Base-by-base conservation (phyloP, 2,797 vertebrate genomes). In the Protonibea diacanthus region DNA sequence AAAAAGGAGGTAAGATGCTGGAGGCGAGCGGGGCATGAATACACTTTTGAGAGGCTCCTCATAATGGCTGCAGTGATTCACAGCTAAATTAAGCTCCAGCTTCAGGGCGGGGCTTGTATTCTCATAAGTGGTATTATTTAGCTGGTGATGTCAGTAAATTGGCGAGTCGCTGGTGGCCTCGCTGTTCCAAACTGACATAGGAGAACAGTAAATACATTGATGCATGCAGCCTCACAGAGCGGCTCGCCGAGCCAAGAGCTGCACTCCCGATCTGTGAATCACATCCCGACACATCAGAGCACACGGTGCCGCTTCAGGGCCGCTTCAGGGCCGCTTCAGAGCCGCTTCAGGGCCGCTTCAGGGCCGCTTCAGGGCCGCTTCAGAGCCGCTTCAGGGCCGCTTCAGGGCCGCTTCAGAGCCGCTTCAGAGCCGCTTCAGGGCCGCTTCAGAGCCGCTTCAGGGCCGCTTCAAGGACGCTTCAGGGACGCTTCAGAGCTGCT, bases 1-100 rank as follows among this genome's bases (percentile, higher is more conserved):
- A 95, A 94, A 94, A 94, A 93, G 61, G 64, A 78, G 62, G 92
- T 94, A 88, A 95, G 90, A 63, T 63, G 83, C 86, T 87, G 81
- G 88, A 91, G 87, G 83, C 76, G 74, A 79, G 81, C 65, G 73
- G 65, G 68, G 76, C 76, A 92, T 93, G 91, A 95, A 93, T 93
- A 74, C 90, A 88, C 85, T 82, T 85, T 91, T 92, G 81, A 94
- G 84, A 84, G 52, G 11, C 72, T 85, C 33, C 58, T 92, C 88
- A 88, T 93, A 92, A 93, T 81, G 85, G 87, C 85, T 76, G 83
- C 91, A 86, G 89, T 93, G 91, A 94, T 94, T 92, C 91, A 93
- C 87, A 85, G 91, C 82, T 91, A 83, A 91, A 91, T 89, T 74
- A 82, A 86, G 86, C 88, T 89, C 86, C 84, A 80, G 89, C 88